Conservation (phyloP, 2,113 vertebrate genomes). For the Hyaena hyaena region DNA sequence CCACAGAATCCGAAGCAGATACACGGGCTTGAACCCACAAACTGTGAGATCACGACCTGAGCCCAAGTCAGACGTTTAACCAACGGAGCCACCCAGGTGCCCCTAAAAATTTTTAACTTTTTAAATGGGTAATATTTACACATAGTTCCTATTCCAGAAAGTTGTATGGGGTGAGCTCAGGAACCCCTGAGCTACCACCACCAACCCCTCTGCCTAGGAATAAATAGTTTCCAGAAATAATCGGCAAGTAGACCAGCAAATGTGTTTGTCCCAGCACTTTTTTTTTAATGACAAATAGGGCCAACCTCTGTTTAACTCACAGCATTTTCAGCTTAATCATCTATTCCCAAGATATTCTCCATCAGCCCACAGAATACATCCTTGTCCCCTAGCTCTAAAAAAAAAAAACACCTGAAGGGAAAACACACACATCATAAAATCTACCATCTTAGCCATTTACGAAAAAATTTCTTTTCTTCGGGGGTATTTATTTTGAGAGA, state of each 20-base stretch:
- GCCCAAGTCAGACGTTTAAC: too few relatives aligned
- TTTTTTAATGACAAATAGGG: not conserved
- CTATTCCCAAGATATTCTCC: not conserved
- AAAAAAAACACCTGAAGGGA: too few relatives aligned
- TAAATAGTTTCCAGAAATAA: not conserved
- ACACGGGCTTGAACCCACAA: too few relatives aligned
- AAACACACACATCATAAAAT: not conserved
- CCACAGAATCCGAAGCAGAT: too few relatives aligned
- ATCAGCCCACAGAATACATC: not conserved
- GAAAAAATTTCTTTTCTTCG: too few relatives aligned
- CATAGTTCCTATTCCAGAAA: not conserved
- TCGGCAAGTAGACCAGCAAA: not conserved
- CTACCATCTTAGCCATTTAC: not conserved
- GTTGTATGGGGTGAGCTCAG: not conserved
- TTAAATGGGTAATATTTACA: not conserved
- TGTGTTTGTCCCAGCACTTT: not conserved
- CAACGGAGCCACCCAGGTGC: too few relatives aligned
- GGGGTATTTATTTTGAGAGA: too few relatives aligned
- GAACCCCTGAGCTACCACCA: too few relatives aligned
- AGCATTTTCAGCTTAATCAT: not conserved
- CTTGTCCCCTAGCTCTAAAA: not conserved
- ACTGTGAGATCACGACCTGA: too few relatives aligned
- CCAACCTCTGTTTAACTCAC: not conserved
- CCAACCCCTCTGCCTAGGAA: too few relatives aligned
- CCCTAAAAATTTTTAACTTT: not conserved